Percentiles rank a stretch among this genome's conserved stretches.
Conservation (phyloP, 2,113 vertebrate genomes). For the Mesembrinibis cayennensis region DNA sequence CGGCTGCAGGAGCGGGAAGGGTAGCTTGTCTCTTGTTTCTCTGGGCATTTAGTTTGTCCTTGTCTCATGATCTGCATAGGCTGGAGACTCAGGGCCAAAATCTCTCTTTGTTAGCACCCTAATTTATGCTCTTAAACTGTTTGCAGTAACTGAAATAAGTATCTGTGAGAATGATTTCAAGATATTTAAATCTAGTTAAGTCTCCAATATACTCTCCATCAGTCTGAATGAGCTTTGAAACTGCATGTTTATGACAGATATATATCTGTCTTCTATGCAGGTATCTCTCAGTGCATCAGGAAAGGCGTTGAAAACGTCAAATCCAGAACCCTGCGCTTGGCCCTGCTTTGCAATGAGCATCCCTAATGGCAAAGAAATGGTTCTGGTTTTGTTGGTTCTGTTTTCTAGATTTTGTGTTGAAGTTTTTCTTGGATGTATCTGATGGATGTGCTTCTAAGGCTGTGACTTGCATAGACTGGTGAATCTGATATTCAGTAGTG, state of each 20-base stretch:
- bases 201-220: rapidly evolving
- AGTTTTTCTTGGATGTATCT: neutral
- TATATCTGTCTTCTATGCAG: neutral
- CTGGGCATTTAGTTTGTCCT: neutral
- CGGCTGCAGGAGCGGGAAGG: neutral
- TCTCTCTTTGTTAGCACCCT: neutral
- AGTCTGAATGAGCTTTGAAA: neutral
- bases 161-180: neutral
- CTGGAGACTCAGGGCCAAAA: neutral
- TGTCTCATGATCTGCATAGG: rapidly evolving
- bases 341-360: neutral
- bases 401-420: neutral
- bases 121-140: neutral
- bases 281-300: neutral
- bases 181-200: neutral
- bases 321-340: neutral
- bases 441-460: neutral
- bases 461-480: neutral
- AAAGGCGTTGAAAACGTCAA: neutral
- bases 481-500: neutral
- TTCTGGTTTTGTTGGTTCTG: neutral
- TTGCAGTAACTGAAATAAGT: neutral
- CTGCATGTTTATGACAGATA: neutral
- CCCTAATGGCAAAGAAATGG: neutral
- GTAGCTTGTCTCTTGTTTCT: neutral